Base-by-base conservation (phyloP, 2,113 vertebrate species). In the Geothlypis trichas region DNA sequence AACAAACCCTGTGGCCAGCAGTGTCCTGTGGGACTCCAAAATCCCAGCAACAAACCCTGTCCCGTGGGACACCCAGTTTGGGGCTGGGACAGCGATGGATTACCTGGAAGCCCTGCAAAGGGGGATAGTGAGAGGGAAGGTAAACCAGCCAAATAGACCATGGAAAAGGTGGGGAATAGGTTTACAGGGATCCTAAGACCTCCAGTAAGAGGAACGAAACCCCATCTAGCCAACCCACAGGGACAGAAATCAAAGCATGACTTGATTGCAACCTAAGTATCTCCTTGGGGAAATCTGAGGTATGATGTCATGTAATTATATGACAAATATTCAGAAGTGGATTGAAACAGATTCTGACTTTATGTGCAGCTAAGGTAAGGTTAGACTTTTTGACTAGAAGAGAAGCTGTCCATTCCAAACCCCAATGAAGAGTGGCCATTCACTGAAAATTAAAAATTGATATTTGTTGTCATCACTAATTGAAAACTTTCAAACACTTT, bases 71-170 rank as follows among this genome's bases (percentile, higher is more conserved):
- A 33, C 22, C 10, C 51, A 58, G 5, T 24, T 13, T 5, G 5
- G 42, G n/a, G 12, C 28, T 35, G 23, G 8, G 71, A n/a, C 21
- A 28, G 1, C 0, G 15, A 13, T 26, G 28, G 22, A 15, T 22
- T 8, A 30, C 5, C 22, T 42, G 37, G 72, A 66, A 86, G n/a
- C 21, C 39, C 4, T 33, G 24, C 11, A 33, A 69, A 39, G 15
- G 13, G 0, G 4, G 18, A 23, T 0, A 5, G 21, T 1, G 7
- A 71, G 49, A 65, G 6, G 9, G 7, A 46, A 37, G 27, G 23
- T 37, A 21, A 35, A 59, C 18, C 18, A 77, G 13, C 18, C 2
- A 9, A 28, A 0, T 9, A 73, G 30, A 5, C 3, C 13, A 26
- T 4, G 7, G 23, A 44, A 73, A 77, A 28, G 14, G 13, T 10